Evolutionary conservation across 92 coral and sea anemone genomes (phyloP).

Genomic region (Parazoanthus atlanticus): DNA sequence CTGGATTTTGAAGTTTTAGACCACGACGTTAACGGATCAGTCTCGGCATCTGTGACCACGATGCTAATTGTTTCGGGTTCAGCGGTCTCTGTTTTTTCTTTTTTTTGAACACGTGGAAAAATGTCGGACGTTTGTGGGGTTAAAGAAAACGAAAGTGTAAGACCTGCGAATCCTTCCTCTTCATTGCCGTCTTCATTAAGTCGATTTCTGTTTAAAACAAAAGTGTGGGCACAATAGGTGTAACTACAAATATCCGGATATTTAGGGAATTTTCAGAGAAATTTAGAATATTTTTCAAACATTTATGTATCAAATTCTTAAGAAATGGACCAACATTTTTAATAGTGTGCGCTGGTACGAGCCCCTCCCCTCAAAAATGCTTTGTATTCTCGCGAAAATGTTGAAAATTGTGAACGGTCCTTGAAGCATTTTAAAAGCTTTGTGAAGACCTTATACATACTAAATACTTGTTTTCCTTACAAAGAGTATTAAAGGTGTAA

Average conservation of each 20-base stretch:
- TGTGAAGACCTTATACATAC: no score
- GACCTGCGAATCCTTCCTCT: background rate
- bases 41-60: conserved; percentile 65
- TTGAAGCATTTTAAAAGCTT: no score
- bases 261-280: background rate
- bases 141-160: background rate
- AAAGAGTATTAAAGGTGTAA: no score
- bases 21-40: conserved; percentile 40
- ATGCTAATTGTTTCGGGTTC: conserved; percentile 60
- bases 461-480: no score
- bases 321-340: no score
- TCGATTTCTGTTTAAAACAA: conserved; percentile 10
- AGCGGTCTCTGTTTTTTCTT: conserved; percentile 31
- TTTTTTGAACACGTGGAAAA: conserved; percentile 11
- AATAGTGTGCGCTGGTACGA: no score
- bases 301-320: no score
- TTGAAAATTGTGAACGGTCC: no score
- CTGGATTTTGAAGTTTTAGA: background rate
- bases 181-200: background rate
- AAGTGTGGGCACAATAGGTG: background rate
- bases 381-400: no score
- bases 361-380: no score
- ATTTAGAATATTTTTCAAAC: no score
- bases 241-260: background rate
- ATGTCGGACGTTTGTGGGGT: conserved; percentile 14